Percentiles rank a stretch among this genome's conserved stretches.
phyloP scores from a whole-genome alignment of 2,888 invertebrate species.

The Fragum sueziense region DNA sequence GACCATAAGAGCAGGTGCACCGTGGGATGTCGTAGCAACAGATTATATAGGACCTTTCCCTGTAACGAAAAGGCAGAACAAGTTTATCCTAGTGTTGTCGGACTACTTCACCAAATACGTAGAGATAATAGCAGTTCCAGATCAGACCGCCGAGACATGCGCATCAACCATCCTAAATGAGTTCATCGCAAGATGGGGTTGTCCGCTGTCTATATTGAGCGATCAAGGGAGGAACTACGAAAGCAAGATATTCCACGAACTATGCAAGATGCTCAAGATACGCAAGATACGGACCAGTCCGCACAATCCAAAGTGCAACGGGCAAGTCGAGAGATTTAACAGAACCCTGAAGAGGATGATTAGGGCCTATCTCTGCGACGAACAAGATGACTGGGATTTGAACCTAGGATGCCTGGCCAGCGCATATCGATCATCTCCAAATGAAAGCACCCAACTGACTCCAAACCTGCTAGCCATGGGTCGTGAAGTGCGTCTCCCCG shows the following conservation, averaged over 20 bases:
- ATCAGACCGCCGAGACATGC: background rate
- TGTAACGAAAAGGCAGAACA: background rate
- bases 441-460: constrained; percentile 40
- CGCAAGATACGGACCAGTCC: background rate
- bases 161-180: background rate
- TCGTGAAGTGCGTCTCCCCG: constrained; percentile 30
- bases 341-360: constrained; percentile 39
- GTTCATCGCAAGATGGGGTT: background rate
- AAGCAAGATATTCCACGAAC: background rate
- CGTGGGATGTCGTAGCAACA: background rate
- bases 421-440: constrained; percentile 34
- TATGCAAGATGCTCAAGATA: background rate
- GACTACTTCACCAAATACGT: background rate
- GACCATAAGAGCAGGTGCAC: background rate
- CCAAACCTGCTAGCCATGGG: constrained; percentile 44
- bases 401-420: constrained; percentile 26
- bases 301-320: background rate
- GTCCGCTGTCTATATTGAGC: background rate
- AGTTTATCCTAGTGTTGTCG: background rate
- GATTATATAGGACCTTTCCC: background rate
- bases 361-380: too few species aligned
- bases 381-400: too few species aligned
- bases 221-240: background rate
- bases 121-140: background rate
- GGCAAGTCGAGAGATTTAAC: background rate